A percentile compares a stretch with the other conserved stretches of the same genome.
phyloP scores from a whole-genome alignment of 2,888 invertebrate genomes.

The Fissipunctia ypsillon region DNA sequence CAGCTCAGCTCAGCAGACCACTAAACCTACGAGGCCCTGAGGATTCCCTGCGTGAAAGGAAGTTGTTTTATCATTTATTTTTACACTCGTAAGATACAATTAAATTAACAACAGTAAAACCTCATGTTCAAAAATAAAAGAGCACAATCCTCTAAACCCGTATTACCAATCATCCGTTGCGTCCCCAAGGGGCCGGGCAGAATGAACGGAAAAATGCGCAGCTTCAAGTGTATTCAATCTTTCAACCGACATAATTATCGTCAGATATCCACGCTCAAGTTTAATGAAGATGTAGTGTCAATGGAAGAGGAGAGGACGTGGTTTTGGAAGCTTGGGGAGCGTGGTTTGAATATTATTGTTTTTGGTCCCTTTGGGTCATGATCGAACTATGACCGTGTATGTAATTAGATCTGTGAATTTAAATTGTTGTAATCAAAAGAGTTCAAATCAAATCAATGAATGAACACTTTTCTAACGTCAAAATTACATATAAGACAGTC shows the following conservation, averaged over 20 bases:
- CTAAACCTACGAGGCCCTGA: too few species aligned
- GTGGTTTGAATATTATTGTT: neutral
- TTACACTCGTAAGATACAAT: too few species aligned
- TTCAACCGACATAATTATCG: slow-evolving; percentile 87
- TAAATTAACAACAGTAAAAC: neutral
- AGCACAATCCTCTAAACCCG: slow-evolving; percentile 14
- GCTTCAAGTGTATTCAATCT: slow-evolving; percentile 84
- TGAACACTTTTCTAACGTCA: too few species aligned
- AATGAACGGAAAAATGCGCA: slow-evolving; percentile 74
- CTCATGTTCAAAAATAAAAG: slow-evolving; percentile 7
- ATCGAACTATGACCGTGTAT: too few species aligned
- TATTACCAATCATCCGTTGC: slow-evolving; percentile 64
- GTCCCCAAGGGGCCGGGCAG: slow-evolving; percentile 32
- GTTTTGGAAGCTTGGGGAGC: neutral
- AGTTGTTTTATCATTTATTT: too few species aligned
- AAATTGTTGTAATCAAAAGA: too few species aligned
- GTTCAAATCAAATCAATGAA: too few species aligned
- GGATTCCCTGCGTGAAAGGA: too few species aligned
- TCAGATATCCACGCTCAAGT: slow-evolving; percentile 80
- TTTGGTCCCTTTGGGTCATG: neutral
- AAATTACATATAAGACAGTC: too few species aligned
- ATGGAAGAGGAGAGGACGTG: slow-evolving; percentile 66
- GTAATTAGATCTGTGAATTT: neutral
- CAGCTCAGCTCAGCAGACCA: too few species aligned
- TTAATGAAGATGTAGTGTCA: slow-evolving; percentile 44